A percentile compares a stretch with the other conserved stretches of the same genome.
Conservation (phyloP, 2,888 invertebrate genomes). For the Tanytarsus gracilentus region DNA sequence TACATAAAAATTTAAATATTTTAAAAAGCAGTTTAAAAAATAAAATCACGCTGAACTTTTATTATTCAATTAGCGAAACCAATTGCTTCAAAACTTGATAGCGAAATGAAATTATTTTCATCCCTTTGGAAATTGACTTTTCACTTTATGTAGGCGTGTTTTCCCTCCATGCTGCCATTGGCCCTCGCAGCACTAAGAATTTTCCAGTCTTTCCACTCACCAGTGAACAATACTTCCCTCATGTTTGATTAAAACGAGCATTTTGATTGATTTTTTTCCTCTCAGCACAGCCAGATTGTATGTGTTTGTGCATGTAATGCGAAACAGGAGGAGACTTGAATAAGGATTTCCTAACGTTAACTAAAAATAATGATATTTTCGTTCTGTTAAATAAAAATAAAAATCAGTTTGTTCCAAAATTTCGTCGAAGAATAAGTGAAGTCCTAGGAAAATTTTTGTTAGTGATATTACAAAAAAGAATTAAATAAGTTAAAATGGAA, state of each 20-base stretch:
- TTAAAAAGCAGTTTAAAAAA: too few relatives aligned
- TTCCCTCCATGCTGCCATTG: not conserved
- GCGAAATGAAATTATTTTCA: too few relatives aligned
- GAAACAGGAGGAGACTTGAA: conserved; percentile 20
- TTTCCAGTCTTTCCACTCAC: conserved; percentile 18
- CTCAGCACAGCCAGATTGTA: not conserved
- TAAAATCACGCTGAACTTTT: too few relatives aligned
- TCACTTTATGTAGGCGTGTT: conserved; percentile 12
- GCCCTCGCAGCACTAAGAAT: conserved; percentile 5
- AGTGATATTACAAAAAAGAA: not conserved
- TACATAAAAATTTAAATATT: too few relatives aligned
- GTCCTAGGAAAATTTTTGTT: not conserved
- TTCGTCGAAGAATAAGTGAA: conserved; percentile 3
- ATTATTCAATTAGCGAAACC: too few relatives aligned
- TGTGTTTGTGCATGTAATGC: not conserved
- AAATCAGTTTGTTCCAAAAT: conserved; percentile 23
- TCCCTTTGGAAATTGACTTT: too few relatives aligned
- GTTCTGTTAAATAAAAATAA: conserved; percentile 24
- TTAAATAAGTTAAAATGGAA: not conserved
- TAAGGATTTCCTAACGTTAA: conserved; percentile 19
- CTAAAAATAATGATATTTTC: conserved; percentile 28
- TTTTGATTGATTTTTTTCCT: conserved; percentile 15
- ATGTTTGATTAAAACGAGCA: conserved; percentile 9
- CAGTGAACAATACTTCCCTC: conserved; percentile 4
- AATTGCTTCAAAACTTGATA: too few relatives aligned